Evolutionary conservation across 2,888 invertebrate genomes (phyloP).

Genomic region (Lomographa bimaculata): DNA sequence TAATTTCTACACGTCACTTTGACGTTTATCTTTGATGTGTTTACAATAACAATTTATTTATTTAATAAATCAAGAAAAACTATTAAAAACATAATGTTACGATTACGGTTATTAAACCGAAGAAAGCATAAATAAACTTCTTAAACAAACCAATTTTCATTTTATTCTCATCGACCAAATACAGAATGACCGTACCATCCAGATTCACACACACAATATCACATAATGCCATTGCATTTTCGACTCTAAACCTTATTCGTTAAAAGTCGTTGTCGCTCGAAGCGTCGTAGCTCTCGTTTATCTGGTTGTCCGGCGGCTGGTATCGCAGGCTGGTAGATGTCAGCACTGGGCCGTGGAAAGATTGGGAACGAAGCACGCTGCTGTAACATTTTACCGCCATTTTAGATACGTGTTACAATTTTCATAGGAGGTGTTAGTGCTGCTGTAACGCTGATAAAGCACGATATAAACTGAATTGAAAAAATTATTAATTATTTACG

Average conservation of each 20-base stretch:
- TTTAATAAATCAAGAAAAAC: no score
- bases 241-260: conserved; percentile 40
- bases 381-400: conserved; percentile 47
- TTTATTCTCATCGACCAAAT: conserved; percentile 1
- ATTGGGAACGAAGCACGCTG: conserved; percentile 85
- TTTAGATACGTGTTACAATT: no score
- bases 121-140: conserved; percentile 22
- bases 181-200: conserved; percentile 18
- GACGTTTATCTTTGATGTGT: no score
- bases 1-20: conserved; percentile 35
- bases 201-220: conserved; percentile 43
- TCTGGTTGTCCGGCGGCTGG: conserved; percentile 54
- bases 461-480: no score
- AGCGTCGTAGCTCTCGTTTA: conserved; percentile 71
- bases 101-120: no score
- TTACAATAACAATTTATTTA: no score
- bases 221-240: conserved; percentile 49
- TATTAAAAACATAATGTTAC: no score
- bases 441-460: conserved; percentile 8
- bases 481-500: no score
- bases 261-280: conserved; percentile 82
- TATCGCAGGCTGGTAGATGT: conserved; percentile 60
- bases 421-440: conserved; percentile 21
- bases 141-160: no score
- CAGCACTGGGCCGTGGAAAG: conserved; percentile 83